Conservation (phyloP, 2,888 invertebrate species). For the Ichneumoninae sp. region DNA sequence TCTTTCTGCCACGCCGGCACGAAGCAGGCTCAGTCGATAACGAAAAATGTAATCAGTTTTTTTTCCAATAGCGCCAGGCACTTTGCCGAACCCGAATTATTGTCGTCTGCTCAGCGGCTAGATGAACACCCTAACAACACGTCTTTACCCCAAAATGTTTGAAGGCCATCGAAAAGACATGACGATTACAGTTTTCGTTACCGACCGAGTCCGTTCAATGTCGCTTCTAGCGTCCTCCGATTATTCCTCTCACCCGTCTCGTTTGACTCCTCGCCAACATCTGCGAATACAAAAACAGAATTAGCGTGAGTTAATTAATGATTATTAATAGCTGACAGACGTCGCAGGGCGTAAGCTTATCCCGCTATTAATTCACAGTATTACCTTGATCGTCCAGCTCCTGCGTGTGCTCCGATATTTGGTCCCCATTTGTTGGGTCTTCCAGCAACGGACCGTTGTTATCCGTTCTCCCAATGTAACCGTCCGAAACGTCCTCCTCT, state of each 20-base stretch:
- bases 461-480: neutral
- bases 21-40: neutral
- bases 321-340: neutral
- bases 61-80: neutral
- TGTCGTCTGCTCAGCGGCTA: neutral
- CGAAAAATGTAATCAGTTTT: neutral
- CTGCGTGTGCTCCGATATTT: slow-evolving; percentile 31
- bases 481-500: neutral
- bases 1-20: neutral
- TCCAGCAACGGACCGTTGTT: neutral
- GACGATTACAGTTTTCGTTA: neutral
- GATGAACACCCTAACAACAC: neutral
- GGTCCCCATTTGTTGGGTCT: neutral
- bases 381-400: slow-evolving; percentile 3
- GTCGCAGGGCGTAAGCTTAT: neutral
- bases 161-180: neutral
- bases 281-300: neutral
- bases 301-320: neutral
- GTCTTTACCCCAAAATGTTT: neutral
- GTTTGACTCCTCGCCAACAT: neutral
- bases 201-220: neutral
- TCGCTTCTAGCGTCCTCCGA: neutral
- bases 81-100: neutral
- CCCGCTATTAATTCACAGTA: neutral
- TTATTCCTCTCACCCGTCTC: neutral